These are phyloP conservation scores for Ceyx margarethae DNA, from an alignment of 2,113 vertebrate genomes.

Conservation along the genomic window DNA sequence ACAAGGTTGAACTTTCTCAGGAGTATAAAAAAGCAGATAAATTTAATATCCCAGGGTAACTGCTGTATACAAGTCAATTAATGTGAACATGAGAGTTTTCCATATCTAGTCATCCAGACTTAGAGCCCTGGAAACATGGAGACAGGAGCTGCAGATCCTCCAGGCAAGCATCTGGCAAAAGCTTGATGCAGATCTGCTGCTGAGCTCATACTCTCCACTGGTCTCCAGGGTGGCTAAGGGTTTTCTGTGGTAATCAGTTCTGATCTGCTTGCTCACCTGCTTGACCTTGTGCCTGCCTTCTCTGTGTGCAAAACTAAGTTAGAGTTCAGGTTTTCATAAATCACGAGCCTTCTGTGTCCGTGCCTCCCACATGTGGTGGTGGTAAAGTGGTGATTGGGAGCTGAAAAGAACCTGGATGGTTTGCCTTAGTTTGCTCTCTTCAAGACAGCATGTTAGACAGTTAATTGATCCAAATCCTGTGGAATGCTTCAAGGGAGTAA, in stretches of 20 bases:
- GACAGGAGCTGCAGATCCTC: not conserved
- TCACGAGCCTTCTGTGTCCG: accelerated
- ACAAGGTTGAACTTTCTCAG: not conserved
- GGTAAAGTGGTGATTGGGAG: not conserved
- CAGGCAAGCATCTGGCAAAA: not conserved
- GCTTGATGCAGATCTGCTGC: not conserved
- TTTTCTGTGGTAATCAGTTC: not conserved
- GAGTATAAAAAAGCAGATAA: not conserved
- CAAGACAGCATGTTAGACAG: not conserved
- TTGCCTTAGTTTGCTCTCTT: not conserved
- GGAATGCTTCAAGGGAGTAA: not conserved
- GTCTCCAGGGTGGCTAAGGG: not conserved
- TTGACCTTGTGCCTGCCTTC: not conserved
- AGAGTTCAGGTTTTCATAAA: not conserved
- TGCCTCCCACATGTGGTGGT: not conserved
- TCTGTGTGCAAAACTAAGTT: not conserved
- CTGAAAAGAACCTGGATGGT: not conserved
- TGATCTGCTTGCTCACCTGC: not conserved
- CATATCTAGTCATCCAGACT: not conserved
- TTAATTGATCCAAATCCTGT: not conserved
- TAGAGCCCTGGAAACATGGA: not conserved
- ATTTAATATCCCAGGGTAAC: not conserved
- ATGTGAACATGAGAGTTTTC: not conserved
- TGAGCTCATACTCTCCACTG: not conserved
- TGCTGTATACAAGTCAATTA: not conserved